phyloP scores from a whole-genome alignment of 2,888 invertebrate genomes.

The Philonicus albiceps region DNA sequence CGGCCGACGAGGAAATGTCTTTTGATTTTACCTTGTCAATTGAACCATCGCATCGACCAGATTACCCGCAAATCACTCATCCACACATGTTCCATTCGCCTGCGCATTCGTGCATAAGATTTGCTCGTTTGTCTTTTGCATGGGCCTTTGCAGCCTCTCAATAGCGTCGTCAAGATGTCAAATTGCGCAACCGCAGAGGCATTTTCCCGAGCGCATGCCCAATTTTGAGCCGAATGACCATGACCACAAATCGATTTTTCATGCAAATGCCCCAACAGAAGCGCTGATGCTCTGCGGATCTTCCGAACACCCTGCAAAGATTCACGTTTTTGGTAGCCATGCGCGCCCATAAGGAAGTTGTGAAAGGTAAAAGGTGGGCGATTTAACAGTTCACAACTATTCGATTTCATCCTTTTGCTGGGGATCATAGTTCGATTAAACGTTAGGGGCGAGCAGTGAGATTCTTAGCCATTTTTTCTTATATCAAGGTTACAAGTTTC shows the following conservation, averaged over 20 bases:
- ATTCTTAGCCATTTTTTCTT: background rate
- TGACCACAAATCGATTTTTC: constrained; percentile 21
- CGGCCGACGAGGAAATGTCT: background rate
- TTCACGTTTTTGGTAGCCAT: background rate
- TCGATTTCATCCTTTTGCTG: background rate
- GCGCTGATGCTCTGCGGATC: background rate
- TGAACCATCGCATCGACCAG: background rate
- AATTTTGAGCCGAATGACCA: background rate
- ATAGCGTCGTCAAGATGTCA: background rate
- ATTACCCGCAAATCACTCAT: background rate
- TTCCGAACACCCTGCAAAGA: background rate
- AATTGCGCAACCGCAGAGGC: background rate
- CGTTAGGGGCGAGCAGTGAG: background rate
- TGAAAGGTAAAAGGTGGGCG: background rate
- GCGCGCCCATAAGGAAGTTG: background rate
- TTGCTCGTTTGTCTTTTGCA: background rate
- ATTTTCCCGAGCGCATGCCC: background rate
- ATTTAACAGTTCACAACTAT: background rate
- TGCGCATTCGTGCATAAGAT: background rate
- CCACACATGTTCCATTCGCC: background rate
- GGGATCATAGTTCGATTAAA: background rate
- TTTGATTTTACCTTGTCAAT: background rate
- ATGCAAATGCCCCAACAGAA: constrained; percentile 2
- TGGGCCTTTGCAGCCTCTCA: background rate
- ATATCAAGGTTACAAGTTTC: background rate